Evolutionary conservation across 2,797 vertebrate genomes (phyloP), one percentile per base, ranked within the genome.

Genomic region (Enteromius treurensis): DNA sequence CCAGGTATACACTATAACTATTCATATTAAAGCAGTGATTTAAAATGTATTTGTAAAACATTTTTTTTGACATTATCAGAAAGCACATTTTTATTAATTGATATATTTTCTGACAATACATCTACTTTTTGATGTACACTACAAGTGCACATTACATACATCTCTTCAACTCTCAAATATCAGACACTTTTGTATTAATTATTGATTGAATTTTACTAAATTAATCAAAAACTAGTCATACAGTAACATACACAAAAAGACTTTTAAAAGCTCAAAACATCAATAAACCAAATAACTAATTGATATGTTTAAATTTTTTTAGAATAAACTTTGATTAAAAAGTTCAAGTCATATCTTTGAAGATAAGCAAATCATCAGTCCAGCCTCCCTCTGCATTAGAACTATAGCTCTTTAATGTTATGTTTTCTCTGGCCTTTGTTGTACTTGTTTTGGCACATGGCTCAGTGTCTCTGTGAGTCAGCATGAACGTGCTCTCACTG

Each of bases 371-470:
- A 80, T 32, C 73, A 55, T 49, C 73, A 74, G 23, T 19, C 17
- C 29, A 37, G 34, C 51, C 58, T 78, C 49, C 60, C 47, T 29
- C 77, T 69, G 32, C 42, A 15, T 73, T n/a, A 79, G 75, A 79
- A 80, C 34, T 55, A 78, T 75, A 69, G 51, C 17, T 60, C 70
- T 79, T 65, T 77, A 55, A 23, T 58, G 49, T 26, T 32, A 14
- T 76, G 65, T 82, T 86, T 76, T 62, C 49, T 77, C 75, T 71
- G 65, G 84, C 77, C 11, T 64, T 23, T 71, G 71, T 67, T 32
- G 13, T 80, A 76, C 81, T 86, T 84, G 67, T 65, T 58, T 73
- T 86, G 87, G 87, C 84, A 29, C 74, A 26, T 0, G 2, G 13
- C 37, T 11, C 3, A n/a, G 9, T n/a, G 42, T 67, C 80, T 80